Evolutionary conservation across 2,113 vertebrate genomes (phyloP).

Genomic region (Arenaria interpres): DNA sequence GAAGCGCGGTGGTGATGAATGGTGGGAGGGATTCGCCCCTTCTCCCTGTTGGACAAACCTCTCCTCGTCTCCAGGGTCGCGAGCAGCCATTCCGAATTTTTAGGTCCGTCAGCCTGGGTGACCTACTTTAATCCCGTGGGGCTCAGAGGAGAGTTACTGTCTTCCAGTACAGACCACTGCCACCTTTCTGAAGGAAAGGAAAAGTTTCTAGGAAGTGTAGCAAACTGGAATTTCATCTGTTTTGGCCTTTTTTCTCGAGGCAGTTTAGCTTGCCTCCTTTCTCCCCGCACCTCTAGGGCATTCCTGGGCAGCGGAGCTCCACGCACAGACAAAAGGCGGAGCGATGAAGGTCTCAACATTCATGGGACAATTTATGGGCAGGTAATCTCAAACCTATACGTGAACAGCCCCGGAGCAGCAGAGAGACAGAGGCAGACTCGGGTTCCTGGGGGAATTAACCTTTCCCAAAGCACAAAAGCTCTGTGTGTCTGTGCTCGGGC

Average conservation of each 20-base stretch:
- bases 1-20: neutral
- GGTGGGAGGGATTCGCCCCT: neutral
- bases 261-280: neutral
- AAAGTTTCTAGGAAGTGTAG: neutral
- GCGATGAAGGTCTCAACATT: neutral
- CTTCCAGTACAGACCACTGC: neutral
- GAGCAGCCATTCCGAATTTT: neutral
- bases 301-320: neutral
- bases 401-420: neutral
- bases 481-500: neutral
- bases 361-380: neutral
- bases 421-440: neutral
- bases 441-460: neutral
- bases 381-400: fast-evolving
- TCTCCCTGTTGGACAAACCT: neutral
- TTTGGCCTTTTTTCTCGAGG: neutral
- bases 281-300: neutral
- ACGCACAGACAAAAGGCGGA: neutral
- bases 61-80: neutral
- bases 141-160: neutral
- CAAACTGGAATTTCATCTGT: neutral
- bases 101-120: neutral
- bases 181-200: neutral
- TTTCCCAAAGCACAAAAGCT: neutral
- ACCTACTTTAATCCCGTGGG: neutral